Evolutionary conservation across 2,113 vertebrate genomes (phyloP), one percentile per base, ranked within the genome.

Genomic region (Microtus oregoni): DNA sequence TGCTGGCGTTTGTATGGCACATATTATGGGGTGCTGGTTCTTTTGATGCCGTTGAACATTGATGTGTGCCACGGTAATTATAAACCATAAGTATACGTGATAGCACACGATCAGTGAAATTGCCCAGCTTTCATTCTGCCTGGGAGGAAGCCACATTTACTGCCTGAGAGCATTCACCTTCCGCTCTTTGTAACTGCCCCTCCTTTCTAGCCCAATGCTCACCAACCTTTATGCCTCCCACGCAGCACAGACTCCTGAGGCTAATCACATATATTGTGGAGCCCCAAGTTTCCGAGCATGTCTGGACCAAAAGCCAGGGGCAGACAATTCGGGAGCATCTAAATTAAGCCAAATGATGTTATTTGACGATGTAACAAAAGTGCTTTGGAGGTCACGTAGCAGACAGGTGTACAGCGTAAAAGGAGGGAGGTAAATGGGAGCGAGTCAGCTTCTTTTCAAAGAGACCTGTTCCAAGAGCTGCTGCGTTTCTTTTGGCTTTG

Each of bases 11-110:
- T 68, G 63, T 94, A 79, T 81, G 95, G 82, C 89, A 91, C 65
- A 52, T 82, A 73, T 96, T 79, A 47, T 24, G 55, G 24, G 76
- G 78, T 78, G 61, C 77, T 93, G 97, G 82, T 94, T 94, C 97
- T 94, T 98, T 92, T 92, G 97, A 91, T 82, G 91, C 89, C 90
- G 38, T 91, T 96, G 79, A 95, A 93, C 89, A 77, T 92, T 90
- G 91, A 58, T 14, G 35, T 83, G 79, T 96, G 82, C 72, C 96
- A 94, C 87, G 38, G 2, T 91, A 86, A 96, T 94, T 94, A 90
- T 82, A 95, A 89, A 89, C 94, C 96, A 97, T 96, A 96, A 95
- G 97, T 97, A 96, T 94, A 97, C 97, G 92, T 91, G 97, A 94
- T 94, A 94, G 79, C 8, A 4, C 17, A 61, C 58, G 47, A 76